These are phyloP conservation scores for Temnothorax ravouxi DNA, from an alignment of 2,888 invertebrate genomes.

Conservation along the genomic window DNA sequence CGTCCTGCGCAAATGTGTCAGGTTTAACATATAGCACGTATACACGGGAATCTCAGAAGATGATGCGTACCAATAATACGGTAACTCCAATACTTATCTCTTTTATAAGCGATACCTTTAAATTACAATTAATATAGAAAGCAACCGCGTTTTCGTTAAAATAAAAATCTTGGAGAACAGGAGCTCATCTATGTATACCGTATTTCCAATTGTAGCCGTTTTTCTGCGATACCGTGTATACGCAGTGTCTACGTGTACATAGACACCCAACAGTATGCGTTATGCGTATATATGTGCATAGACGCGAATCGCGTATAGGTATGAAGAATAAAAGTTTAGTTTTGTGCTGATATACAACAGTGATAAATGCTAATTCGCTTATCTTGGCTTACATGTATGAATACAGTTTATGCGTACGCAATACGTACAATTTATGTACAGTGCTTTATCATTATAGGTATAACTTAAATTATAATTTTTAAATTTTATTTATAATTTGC, in stretches of 20 bases:
- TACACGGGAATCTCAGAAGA: conserved; percentile 4
- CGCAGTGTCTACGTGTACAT: background rate
- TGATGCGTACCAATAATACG: background rate
- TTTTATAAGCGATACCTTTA: background rate
- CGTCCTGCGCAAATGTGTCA: conserved; percentile 57
- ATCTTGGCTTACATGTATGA: conserved; percentile 57
- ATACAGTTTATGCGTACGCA: conserved; percentile 68
- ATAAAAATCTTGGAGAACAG: background rate
- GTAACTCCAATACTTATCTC: background rate
- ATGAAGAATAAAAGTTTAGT: conserved; percentile 78
- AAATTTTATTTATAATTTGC: conserved; percentile 2
- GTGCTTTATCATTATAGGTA: conserved; percentile 7
- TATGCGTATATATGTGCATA: conserved; percentile 44
- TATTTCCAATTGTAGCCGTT: background rate
- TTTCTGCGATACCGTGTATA: conserved; percentile 4
- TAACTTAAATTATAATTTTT: background rate
- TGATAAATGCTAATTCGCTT: conserved; percentile 68
- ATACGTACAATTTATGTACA: conserved; percentile 59
- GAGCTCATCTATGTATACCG: too few species aligned
- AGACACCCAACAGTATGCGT: conserved; percentile 21
- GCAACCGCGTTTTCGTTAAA: background rate
- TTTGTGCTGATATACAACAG: conserved; percentile 78
- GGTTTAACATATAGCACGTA: conserved; percentile 56
- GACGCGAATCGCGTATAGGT: conserved; percentile 60
- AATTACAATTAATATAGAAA: background rate